phyloP scores from a whole-genome alignment of 2,888 invertebrate genomes.

The Lasioglossum marginatum region DNA sequence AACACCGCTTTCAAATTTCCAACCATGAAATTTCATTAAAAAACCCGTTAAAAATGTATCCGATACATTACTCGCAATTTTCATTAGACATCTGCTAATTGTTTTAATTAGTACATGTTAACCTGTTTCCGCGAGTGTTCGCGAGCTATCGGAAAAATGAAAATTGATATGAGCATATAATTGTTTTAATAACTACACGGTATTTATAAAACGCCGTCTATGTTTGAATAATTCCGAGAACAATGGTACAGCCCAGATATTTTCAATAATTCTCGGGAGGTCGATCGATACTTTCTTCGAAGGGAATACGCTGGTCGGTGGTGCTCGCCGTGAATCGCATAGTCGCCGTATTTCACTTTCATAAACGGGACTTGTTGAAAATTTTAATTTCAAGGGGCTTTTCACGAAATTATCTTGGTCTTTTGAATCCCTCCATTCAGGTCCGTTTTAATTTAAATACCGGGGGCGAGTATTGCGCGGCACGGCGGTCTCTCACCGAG shows the following conservation, averaged over 20 bases:
- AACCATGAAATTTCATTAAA: not conserved
- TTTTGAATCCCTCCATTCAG: not conserved
- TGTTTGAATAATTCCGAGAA: not conserved
- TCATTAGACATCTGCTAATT: not conserved
- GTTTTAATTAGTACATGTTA: too few species aligned
- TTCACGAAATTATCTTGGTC: not conserved
- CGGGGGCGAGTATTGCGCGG: not conserved
- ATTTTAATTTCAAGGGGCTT: constrained; percentile 4
- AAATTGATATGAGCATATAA: too few species aligned
- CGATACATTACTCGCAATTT: not conserved
- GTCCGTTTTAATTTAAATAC: not conserved
- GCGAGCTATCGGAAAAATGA: too few species aligned
- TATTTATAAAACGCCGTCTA: too few species aligned
- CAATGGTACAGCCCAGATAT: not conserved
- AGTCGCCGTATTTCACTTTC: not conserved
- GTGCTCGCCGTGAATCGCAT: not conserved
- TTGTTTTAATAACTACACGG: too few species aligned
- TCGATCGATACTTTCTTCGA: not conserved
- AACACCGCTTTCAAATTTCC: not conserved
- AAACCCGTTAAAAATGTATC: not conserved
- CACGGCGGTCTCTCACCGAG: not conserved
- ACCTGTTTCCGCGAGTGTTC: too few species aligned
- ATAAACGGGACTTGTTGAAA: not conserved
- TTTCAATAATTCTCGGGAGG: not conserved
- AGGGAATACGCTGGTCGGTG: not conserved